Evolutionary conservation across 2,888 invertebrate species (phyloP).

Genomic region (Troides aeacus): DNA sequence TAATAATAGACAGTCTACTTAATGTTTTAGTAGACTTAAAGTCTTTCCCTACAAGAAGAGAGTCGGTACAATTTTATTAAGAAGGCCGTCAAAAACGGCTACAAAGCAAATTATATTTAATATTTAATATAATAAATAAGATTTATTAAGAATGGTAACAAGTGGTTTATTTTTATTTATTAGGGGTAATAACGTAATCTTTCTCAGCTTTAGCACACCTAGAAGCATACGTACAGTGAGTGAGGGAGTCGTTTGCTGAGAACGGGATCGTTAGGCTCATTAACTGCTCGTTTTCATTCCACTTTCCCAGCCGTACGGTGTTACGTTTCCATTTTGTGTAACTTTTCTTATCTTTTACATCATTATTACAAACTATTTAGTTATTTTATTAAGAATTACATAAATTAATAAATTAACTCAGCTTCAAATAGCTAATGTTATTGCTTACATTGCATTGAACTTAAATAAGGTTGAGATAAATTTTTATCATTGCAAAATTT

Average conservation of each 20-base stretch:
- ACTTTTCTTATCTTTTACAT: neutral
- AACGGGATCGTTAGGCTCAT: slow-evolving; percentile 14
- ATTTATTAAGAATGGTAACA: too few relatives aligned
- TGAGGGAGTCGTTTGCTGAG: slow-evolving; percentile 1
- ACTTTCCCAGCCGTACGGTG: slow-evolving; percentile 3
- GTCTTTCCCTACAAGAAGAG: too few relatives aligned
- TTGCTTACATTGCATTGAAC: neutral
- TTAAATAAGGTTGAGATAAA: too few relatives aligned
- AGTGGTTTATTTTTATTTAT: slow-evolving; percentile 1
- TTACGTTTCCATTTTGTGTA: neutral
- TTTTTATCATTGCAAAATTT: too few relatives aligned
- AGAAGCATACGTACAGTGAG: neutral
- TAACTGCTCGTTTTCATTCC: slow-evolving; percentile 25
- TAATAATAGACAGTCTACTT: too few relatives aligned
- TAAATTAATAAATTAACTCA: neutral
- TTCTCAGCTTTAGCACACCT: slow-evolving; percentile 1
- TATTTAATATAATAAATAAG: neutral
- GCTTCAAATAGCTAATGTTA: neutral
- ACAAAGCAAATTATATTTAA: neutral
- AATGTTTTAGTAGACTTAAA: too few relatives aligned
- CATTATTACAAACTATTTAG: neutral
- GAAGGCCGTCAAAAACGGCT: neutral
- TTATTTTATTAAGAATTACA: neutral
- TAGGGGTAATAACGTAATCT: neutral
- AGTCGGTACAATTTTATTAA: too few relatives aligned